Evolutionary conservation across 2,888 invertebrate genomes (phyloP), one percentile per base, ranked within the genome.

Genomic region (Lymantria monacha): DNA sequence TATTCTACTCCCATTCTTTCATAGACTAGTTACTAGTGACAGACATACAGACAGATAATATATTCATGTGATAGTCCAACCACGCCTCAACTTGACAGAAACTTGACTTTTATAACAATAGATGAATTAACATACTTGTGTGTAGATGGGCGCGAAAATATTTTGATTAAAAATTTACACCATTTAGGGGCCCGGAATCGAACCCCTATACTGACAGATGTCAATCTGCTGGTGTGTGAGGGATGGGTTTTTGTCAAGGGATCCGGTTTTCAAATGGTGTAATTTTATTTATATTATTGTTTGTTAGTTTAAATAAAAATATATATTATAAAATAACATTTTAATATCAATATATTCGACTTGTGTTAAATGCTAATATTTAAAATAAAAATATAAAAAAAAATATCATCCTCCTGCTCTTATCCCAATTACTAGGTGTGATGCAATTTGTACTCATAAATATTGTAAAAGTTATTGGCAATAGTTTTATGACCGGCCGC

Each of bases 161-260:
- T 90, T 90, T 88, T 88, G 89, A 90, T 90, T 89, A 90, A 88
- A 88, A 88, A 87, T 87, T 83, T 86, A 89, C 68, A 74, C 83
- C 79, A 71, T 72, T 76, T n/a, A n/a, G 76, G 81, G 82, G 84
- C 83, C 49, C 51, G 59, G 57, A 49, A 45, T 53, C 52, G 63
- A 58, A 70, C 70, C 71, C 73, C 66, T 30, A 55, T 57, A 60
- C 75, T 86, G 88, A 87, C 89, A 88, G 87, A 83, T 87, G 89
- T 89, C 89, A 89, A 87, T 87, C 87, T 80, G 74, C 69, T 70
- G 69, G 56, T 68, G 72, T 68, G 72, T 68, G 67, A 70, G 79
- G 77, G 80, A 78, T 72, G 78, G 65, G 57, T 49, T 59, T 49
- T 69, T 61, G 48, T 53, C 55, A 43, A 55, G 53, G 61, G 59